Percentiles rank a stretch among this genome's conserved stretches.
phyloP scores from a whole-genome alignment of 2,113 vertebrate species.

The Rhipidura dahli region DNA sequence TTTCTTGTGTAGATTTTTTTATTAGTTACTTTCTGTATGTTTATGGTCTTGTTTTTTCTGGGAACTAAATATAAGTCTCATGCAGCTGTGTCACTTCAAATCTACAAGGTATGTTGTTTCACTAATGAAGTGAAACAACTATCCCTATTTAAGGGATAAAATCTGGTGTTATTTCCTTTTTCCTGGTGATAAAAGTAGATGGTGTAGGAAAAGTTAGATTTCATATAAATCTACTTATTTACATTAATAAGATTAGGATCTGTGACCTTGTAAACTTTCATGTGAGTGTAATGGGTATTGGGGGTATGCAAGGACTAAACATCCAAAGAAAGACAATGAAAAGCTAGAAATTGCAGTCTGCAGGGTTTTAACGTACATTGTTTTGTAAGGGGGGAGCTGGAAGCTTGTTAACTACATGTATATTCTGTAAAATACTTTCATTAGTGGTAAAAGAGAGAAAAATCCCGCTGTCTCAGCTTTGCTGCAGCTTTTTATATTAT shows the following conservation, averaged over 20 bases:
- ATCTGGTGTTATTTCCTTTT: background rate
- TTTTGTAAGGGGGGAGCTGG: background rate
- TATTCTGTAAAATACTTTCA: background rate
- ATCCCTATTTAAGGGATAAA: background rate
- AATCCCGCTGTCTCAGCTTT: background rate
- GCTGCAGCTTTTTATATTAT: background rate
- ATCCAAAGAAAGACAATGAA: background rate
- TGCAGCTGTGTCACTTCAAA: background rate
- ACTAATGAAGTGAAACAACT: background rate
- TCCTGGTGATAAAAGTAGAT: background rate
- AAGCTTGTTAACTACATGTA: background rate
- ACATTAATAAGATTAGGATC: background rate
- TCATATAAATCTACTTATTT: background rate
- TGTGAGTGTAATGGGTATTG: background rate
- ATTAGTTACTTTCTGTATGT: background rate
- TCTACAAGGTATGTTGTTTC: background rate
- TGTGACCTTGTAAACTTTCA: background rate
- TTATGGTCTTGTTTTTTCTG: background rate
- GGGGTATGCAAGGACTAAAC: background rate
- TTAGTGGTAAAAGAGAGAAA: background rate
- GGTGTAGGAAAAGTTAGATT: background rate
- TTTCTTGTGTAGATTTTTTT: background rate
- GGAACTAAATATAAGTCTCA: background rate
- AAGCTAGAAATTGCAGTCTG: background rate
- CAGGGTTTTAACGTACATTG: background rate